A percentile compares a stretch with the other conserved stretches of the same genome.
Evolutionary conservation across 2,888 invertebrate genomes (phyloP).

Genomic region (Sepiola atlantica): DNA sequence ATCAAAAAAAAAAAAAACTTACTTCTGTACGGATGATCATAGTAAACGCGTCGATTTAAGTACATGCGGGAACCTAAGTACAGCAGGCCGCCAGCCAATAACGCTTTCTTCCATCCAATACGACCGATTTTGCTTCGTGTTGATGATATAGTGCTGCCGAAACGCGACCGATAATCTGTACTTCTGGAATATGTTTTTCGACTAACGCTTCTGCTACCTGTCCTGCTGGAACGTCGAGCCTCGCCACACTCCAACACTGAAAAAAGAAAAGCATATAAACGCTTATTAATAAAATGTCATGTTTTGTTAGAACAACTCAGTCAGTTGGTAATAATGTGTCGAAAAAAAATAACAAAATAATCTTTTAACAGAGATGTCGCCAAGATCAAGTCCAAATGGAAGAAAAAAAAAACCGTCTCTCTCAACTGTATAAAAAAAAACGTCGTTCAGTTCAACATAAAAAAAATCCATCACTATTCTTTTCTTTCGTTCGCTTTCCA

Average conservation of each 20-base stretch:
- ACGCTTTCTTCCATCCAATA: conserved; percentile 39
- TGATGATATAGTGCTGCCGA: neutral
- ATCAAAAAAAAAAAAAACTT: neutral
- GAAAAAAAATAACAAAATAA: too few species aligned
- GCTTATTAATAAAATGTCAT: too few species aligned
- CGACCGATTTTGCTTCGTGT: neutral
- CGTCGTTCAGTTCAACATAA: too few species aligned
- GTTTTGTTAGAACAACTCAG: too few species aligned
- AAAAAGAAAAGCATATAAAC: neutral
- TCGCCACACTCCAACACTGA: conserved; percentile 23
- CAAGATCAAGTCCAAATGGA: too few species aligned
- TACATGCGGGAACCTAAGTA: conserved; percentile 36
- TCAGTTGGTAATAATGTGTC: neutral
- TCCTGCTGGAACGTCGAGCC: neutral
- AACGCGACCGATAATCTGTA: neutral
- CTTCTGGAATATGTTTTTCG: neutral
- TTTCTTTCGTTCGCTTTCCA: too few species aligned
- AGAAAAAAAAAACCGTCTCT: too few species aligned
- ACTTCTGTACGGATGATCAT: conserved; percentile 14
- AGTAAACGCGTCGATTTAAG: neutral
- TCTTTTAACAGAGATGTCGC: too few species aligned
- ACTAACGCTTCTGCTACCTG: neutral
- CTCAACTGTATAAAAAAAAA: too few species aligned
- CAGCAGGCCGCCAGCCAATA: conserved; percentile 35
- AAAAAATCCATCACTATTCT: too few species aligned